Conservation (phyloP, 2,113 vertebrate genomes). For the Ancistrus triradiatus region DNA sequence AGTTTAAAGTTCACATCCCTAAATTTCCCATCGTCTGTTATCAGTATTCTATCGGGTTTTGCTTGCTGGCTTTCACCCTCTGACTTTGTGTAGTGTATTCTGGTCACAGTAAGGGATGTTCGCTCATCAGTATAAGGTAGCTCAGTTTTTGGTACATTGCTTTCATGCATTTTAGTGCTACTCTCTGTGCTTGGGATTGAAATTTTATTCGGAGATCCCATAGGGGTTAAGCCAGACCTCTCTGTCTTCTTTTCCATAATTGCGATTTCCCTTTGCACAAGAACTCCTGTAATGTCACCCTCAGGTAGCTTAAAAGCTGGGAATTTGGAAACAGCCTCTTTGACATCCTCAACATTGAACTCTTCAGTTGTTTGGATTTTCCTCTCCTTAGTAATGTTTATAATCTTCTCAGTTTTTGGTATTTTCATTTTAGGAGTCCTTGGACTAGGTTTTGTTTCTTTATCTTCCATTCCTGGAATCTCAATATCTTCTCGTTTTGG, state of each 20-base stretch:
- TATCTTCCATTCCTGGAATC: constrained; percentile 71
- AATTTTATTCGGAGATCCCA: constrained; percentile 56
- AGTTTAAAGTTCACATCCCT: constrained; percentile 42
- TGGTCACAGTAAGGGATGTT: constrained; percentile 43
- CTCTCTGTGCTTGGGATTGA: constrained; percentile 51
- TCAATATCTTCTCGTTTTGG: constrained; percentile 73
- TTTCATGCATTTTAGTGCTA: constrained; percentile 33
- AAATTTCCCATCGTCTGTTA: constrained; percentile 10
- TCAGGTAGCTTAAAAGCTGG: constrained; percentile 69
- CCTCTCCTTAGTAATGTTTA: constrained; percentile 31
- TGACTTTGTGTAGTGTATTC: constrained; percentile 36
- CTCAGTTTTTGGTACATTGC: constrained; percentile 48
- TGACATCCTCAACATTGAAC: constrained; percentile 68
- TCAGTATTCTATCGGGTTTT: background rate
- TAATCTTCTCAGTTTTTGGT: constrained; percentile 42
- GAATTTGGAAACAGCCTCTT: constrained; percentile 67
- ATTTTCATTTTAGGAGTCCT: constrained; percentile 47
- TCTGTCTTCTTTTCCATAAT: constrained; percentile 67
- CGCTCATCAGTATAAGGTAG: constrained; percentile 40
- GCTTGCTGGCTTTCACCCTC: constrained; percentile 17
- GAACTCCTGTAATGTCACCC: constrained; percentile 60
- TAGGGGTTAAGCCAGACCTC: constrained; percentile 61
- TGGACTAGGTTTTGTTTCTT: constrained; percentile 32
- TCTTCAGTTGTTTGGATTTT: constrained; percentile 51
- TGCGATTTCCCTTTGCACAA: constrained; percentile 65